A percentile compares a stretch with the other conserved stretches of the same genome.
These are phyloP conservation scores for Apoderus coryli DNA, from an alignment of 2,888 invertebrate genomes.

Conservation along the genomic window DNA sequence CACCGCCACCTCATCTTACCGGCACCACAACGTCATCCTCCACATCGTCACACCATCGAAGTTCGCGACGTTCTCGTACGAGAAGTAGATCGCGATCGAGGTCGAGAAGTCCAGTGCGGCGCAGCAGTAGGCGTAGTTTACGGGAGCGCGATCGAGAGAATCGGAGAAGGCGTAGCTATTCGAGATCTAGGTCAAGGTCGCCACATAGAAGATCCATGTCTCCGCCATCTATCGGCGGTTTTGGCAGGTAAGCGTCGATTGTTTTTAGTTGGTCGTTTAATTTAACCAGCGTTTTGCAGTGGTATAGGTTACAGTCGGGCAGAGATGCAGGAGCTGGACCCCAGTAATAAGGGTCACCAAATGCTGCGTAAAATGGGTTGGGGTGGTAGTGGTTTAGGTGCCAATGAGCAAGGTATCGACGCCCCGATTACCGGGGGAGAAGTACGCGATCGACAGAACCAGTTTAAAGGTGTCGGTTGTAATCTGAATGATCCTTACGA, in stretches of 20 bases:
- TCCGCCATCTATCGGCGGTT: slow-evolving; percentile 28
- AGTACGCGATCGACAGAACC: slow-evolving; percentile 78
- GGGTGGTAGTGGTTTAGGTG: slow-evolving; percentile 88
- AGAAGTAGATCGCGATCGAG: slow-evolving; percentile 35
- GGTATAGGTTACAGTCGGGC: slow-evolving; percentile 12
- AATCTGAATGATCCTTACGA: slow-evolving; percentile 92
- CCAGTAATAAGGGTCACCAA: slow-evolving; percentile 93
- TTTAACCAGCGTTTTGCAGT: slow-evolving; percentile 4
- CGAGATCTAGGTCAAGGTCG: slow-evolving; percentile 29
- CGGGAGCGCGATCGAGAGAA: slow-evolving; percentile 23
- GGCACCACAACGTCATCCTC: slow-evolving; percentile 12
- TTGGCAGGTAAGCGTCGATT: slow-evolving; percentile 13
- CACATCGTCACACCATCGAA: slow-evolving; percentile 13
- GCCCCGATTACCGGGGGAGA: slow-evolving; percentile 87
- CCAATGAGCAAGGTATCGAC: slow-evolving; percentile 89
- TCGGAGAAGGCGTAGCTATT: slow-evolving; percentile 32
- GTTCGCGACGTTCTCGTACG: slow-evolving; percentile 37
- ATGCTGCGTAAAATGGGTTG: slow-evolving; percentile 97
- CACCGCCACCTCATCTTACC: slow-evolving; percentile 23
- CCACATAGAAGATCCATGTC: slow-evolving; percentile 27
- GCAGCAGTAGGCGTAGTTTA: slow-evolving; percentile 29
- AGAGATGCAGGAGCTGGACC: slow-evolving; percentile 50
- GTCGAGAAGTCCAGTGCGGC: slow-evolving; percentile 33
- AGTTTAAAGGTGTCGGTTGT: slow-evolving; percentile 89
- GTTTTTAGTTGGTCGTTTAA: too few relatives aligned